Percentiles rank a stretch among this genome's conserved stretches.
phyloP scores from a whole-genome alignment of 1,140 invertebrate genomes.

The Drosophila mojavensis region DNA sequence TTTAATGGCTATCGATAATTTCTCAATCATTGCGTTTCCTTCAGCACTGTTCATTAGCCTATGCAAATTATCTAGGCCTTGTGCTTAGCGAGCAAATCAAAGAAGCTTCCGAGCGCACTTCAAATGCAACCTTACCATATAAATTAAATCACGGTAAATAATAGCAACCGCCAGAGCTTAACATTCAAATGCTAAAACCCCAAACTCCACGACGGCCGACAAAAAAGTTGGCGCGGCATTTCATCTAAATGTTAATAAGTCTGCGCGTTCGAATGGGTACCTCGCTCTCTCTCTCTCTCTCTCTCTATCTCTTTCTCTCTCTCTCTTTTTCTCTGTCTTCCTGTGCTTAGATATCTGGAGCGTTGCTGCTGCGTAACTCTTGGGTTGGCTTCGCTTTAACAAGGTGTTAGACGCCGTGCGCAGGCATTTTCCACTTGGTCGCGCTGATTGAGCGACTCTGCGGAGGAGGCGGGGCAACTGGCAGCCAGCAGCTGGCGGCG shows the following conservation, averaged over 20 bases:
- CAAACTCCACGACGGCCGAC: background rate
- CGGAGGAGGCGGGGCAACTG: slow-evolving; percentile 9
- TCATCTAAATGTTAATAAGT: slow-evolving; percentile 82
- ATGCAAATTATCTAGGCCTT: slow-evolving; percentile 68
- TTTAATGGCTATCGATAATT: slow-evolving; percentile 5
- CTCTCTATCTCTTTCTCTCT: background rate
- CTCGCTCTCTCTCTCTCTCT: slow-evolving; percentile 2
- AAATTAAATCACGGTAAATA: slow-evolving; percentile 74
- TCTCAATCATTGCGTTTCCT: slow-evolving; percentile 9
- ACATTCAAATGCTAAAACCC: slow-evolving; percentile 65
- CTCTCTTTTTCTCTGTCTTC: background rate
- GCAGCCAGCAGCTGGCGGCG: slow-evolving; percentile 52
- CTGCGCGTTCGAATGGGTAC: slow-evolving; percentile 18
- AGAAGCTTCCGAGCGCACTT: background rate
- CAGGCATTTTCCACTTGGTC: slow-evolving; percentile 78
- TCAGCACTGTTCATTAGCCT: slow-evolving; percentile 54
- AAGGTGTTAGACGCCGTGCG: slow-evolving; percentile 71
- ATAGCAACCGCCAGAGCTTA: slow-evolving; percentile 50
- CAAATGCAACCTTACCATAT: slow-evolving; percentile 31
- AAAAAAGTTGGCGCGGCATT: slow-evolving; percentile 54
- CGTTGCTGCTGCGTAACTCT: slow-evolving; percentile 6
- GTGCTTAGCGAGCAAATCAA: slow-evolving; percentile 51
- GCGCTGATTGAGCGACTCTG: slow-evolving; percentile 68
- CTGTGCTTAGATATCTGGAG: background rate
- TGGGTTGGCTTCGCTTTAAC: slow-evolving; percentile 50